These are phyloP conservation scores for Otolemur crassicaudatus DNA, from an alignment of 2,797 vertebrate genomes.

Conservation along the genomic window DNA sequence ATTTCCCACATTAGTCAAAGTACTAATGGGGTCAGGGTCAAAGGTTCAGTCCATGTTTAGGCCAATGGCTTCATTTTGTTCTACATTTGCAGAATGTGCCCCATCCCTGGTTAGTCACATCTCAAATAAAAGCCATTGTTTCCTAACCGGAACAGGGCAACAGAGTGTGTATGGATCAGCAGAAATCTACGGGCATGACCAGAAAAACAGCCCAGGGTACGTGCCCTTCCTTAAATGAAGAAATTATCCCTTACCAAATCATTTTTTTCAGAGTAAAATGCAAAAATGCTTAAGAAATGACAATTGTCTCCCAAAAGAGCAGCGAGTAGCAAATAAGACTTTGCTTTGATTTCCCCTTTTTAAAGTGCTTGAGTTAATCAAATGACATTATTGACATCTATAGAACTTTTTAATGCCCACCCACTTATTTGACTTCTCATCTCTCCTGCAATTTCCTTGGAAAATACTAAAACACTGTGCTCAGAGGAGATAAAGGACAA, in stretches of 20 bases:
- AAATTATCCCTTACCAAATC: slow-evolving; percentile 56
- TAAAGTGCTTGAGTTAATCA: slow-evolving; percentile 5
- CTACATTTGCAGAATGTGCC: slow-evolving; percentile 30
- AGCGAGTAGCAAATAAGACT: slow-evolving; percentile 48
- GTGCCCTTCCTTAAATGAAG: slow-evolving; percentile 52
- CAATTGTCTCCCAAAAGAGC: not conserved
- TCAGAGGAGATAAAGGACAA: not conserved
- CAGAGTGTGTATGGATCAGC: slow-evolving; percentile 22
- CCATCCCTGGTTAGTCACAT: not conserved
- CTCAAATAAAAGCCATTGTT: slow-evolving; percentile 66
- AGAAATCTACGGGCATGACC: slow-evolving; percentile 40
- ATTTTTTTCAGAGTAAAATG: not conserved
- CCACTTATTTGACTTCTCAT: not conserved
- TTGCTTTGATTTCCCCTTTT: slow-evolving; percentile 28
- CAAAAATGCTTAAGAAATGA: slow-evolving; percentile 59
- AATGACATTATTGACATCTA: slow-evolving; percentile 47
- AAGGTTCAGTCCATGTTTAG: slow-evolving; percentile 49
- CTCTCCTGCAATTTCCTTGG: slow-evolving; percentile 1
- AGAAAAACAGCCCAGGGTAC: slow-evolving; percentile 41
- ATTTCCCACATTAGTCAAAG: slow-evolving; percentile 62
- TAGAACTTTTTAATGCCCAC: not conserved
- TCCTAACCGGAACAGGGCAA: slow-evolving; percentile 42
- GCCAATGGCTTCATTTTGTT: slow-evolving; percentile 57
- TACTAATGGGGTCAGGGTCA: slow-evolving; percentile 39
- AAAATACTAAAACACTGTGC: not conserved